Evolutionary conservation across 2,888 invertebrate genomes (phyloP).

Genomic region (Chrysolina americana): DNA sequence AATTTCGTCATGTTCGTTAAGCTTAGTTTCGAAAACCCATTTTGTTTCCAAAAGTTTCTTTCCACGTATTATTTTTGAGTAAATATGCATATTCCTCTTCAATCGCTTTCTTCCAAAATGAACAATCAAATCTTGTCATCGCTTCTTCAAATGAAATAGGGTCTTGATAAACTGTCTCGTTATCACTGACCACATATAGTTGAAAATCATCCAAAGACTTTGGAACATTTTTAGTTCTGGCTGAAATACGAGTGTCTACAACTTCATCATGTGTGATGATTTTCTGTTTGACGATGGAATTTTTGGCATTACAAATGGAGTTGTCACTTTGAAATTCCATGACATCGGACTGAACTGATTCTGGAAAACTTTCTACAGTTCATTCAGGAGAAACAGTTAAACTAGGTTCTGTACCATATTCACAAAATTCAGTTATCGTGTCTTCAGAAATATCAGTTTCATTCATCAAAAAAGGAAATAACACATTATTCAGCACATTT

Average conservation of each 20-base stretch:
- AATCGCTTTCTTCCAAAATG: not conserved
- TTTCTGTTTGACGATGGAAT: not conserved
- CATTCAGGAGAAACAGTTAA: no score
- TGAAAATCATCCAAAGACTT: no score
- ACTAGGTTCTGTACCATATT: no score
- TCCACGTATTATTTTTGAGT: slow-evolving; percentile 10
- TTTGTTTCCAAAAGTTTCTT: not conserved
- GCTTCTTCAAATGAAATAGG: not conserved
- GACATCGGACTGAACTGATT: not conserved
- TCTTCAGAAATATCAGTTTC: not conserved
- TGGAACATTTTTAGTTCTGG: no score
- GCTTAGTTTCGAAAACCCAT: not conserved
- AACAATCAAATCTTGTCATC: not conserved
- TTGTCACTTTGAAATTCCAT: not conserved
- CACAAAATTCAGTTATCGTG: no score
- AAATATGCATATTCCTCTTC: not conserved
- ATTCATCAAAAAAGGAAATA: no score
- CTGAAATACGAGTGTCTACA: no score
- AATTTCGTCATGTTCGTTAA: not conserved
- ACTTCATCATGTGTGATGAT: not conserved
- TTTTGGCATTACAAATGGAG: not conserved
- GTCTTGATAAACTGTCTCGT: not conserved
- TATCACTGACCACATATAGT: not conserved
- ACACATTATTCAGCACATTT: not conserved
- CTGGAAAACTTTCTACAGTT: not conserved